Evolutionary conservation across 2,888 invertebrate genomes (phyloP).

Genomic region (Euzetes globulus): DNA sequence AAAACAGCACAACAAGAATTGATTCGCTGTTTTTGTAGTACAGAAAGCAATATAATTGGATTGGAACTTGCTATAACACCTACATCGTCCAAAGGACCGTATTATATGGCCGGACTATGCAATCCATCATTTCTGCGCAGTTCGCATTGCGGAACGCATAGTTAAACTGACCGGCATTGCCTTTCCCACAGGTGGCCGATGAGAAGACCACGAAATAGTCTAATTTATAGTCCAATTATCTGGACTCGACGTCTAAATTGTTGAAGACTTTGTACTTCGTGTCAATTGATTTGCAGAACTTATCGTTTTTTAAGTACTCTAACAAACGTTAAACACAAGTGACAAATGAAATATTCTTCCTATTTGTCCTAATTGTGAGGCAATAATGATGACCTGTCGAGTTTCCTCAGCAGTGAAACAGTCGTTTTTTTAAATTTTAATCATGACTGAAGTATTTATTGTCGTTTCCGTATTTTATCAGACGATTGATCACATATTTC

Average conservation of each 20-base stretch:
- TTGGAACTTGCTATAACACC: conserved; percentile 67
- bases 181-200: conserved; percentile 89
- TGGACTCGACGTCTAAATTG: conserved; percentile 68
- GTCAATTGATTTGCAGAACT: conserved; percentile 61
- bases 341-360: conserved; percentile 91
- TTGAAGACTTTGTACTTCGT: conserved; percentile 78
- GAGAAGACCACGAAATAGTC: conserved; percentile 95
- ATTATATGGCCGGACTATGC: conserved; percentile 86
- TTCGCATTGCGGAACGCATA: conserved; percentile 88
- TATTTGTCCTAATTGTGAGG: conserved; percentile 61
- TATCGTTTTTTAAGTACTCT: conserved; percentile 74
- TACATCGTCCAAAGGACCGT: conserved; percentile 97
- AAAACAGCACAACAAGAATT: conserved; percentile 77
- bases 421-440: conserved; percentile 63
- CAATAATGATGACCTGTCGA: conserved; percentile 58
- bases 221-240: conserved; percentile 63
- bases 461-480: conserved; percentile 55
- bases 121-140: conserved; percentile 70
- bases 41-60: conserved; percentile 67
- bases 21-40: conserved; percentile 90
- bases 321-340: conserved; percentile 65
- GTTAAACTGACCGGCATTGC: conserved; percentile 91
- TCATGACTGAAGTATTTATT: conserved; percentile 51
- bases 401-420: conserved; percentile 64
- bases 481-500: conserved; percentile 65